Percentiles rank a stretch among this genome's conserved stretches.
These are phyloP conservation scores for Cydia amplana DNA, from an alignment of 1,140 invertebrate genomes.

Conservation along the genomic window DNA sequence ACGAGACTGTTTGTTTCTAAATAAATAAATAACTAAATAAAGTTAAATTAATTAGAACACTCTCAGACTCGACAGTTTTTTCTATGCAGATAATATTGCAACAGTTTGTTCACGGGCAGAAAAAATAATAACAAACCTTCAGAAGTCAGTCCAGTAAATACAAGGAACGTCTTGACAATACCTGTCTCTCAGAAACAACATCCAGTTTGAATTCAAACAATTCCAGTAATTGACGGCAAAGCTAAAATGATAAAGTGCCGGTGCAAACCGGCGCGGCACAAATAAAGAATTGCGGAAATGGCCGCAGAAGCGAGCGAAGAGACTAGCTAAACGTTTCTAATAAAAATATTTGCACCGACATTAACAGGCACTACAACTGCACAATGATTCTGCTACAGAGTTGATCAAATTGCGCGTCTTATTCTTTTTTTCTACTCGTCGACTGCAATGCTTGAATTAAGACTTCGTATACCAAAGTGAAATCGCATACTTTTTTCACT, in stretches of 20 bases:
- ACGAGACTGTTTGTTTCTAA: no score
- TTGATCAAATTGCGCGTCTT: neutral
- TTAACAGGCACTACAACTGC: neutral
- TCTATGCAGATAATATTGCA: neutral
- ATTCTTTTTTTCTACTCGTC: no score
- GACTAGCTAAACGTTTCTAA: neutral
- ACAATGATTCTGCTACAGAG: neutral
- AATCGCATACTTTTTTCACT: no score
- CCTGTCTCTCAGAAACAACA: slow-evolving; percentile 6
- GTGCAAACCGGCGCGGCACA: slow-evolving; percentile 15
- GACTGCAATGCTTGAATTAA: no score
- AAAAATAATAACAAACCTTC: neutral
- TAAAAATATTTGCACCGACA: slow-evolving; percentile 12
- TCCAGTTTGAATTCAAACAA: slow-evolving; percentile 26
- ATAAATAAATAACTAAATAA: no score
- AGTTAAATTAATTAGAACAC: no score
- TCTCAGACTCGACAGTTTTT: no score
- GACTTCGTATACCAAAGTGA: no score
- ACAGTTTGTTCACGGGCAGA: neutral
- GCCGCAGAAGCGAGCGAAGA: neutral
- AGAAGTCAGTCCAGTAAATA: slow-evolving; percentile 3
- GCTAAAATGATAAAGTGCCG: slow-evolving; percentile 29
- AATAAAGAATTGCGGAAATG: slow-evolving; percentile 14
- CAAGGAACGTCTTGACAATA: slow-evolving; percentile 9
- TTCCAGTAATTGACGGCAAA: slow-evolving; percentile 31